These are phyloP conservation scores for Drosophila varians DNA, from an alignment of 1,140 invertebrate genomes.

Conservation along the genomic window DNA sequence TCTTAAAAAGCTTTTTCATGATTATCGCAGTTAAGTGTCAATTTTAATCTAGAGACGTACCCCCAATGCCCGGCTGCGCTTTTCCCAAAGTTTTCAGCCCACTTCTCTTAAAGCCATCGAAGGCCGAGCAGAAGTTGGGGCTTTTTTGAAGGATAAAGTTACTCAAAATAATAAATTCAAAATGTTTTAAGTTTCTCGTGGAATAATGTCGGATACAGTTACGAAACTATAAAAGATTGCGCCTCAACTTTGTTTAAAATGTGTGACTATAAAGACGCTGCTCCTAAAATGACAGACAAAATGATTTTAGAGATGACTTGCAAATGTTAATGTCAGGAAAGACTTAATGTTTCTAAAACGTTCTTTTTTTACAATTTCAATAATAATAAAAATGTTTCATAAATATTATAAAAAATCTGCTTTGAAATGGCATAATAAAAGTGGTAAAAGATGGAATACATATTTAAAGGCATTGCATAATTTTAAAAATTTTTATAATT, in stretches of 20 bases:
- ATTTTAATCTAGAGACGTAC: constrained; percentile 61
- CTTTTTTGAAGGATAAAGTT: neutral
- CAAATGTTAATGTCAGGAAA: too few relatives aligned
- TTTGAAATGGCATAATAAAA: too few relatives aligned
- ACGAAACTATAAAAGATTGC: neutral
- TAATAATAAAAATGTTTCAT: too few relatives aligned
- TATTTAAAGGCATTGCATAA: too few relatives aligned
- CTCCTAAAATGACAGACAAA: neutral
- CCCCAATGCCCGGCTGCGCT: constrained; percentile 6
- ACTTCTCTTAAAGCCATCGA: neutral
- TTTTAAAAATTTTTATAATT: too few relatives aligned
- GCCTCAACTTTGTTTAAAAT: neutral
- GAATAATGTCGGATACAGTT: neutral
- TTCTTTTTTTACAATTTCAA: too few relatives aligned
- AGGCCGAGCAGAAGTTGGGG: neutral
- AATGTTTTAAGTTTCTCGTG: neutral
- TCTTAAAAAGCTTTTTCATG: constrained; percentile 69
- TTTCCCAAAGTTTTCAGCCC: neutral
- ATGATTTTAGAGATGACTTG: neutral
- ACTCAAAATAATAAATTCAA: neutral
- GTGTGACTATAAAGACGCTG: neutral
- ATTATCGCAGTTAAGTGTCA: constrained; percentile 74
- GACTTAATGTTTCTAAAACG: too few relatives aligned
- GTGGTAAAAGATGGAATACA: too few relatives aligned
- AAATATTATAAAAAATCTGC: too few relatives aligned